phyloP scores from a whole-genome alignment of 2,113 vertebrate species.

The Speoplatyrhinus poulsoni region DNA sequence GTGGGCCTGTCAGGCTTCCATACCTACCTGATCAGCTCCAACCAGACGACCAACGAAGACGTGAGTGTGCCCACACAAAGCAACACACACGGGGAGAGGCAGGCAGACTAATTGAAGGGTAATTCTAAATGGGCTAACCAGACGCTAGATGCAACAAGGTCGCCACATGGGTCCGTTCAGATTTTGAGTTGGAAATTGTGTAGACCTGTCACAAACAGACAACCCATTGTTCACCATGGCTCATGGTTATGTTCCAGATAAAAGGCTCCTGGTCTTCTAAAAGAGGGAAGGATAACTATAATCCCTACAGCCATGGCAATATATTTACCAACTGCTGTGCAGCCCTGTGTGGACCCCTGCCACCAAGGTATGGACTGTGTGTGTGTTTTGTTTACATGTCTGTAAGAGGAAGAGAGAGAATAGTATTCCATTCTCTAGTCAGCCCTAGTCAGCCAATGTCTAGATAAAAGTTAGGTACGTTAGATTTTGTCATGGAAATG shows the following conservation, averaged over 20 bases:
- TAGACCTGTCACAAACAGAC: not conserved
- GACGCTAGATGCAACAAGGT: no score
- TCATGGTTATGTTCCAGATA: slow-evolving; percentile 79
- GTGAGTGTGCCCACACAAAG: slow-evolving; percentile 79
- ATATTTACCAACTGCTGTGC: slow-evolving; percentile 96
- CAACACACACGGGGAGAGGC: not conserved
- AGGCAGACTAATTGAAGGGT: not conserved
- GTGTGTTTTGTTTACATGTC: slow-evolving; percentile 41
- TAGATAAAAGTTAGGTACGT: slow-evolving; percentile 57
- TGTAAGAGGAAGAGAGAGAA: slow-evolving; percentile 8
- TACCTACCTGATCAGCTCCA: slow-evolving; percentile 98
- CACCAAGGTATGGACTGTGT: slow-evolving; percentile 85
- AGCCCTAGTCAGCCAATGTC: slow-evolving; percentile 44
- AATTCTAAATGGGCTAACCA: not conserved
- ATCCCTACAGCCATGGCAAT: slow-evolving; percentile 96
- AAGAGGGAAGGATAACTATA: slow-evolving; percentile 97
- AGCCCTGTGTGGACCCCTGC: slow-evolving; percentile 93
- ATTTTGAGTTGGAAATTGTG: not conserved
- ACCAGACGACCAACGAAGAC: slow-evolving; percentile 99
- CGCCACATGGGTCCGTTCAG: no score
- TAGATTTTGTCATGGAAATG: slow-evolving; percentile 48
- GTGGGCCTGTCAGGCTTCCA: slow-evolving; percentile 98
- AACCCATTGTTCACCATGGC: slow-evolving; percentile 1
- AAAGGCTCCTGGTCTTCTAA: slow-evolving; percentile 99
- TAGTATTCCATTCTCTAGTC: slow-evolving; percentile 35